Base-by-base conservation (phyloP, 2,888 invertebrate species). In the Octodonta nipae region DNA sequence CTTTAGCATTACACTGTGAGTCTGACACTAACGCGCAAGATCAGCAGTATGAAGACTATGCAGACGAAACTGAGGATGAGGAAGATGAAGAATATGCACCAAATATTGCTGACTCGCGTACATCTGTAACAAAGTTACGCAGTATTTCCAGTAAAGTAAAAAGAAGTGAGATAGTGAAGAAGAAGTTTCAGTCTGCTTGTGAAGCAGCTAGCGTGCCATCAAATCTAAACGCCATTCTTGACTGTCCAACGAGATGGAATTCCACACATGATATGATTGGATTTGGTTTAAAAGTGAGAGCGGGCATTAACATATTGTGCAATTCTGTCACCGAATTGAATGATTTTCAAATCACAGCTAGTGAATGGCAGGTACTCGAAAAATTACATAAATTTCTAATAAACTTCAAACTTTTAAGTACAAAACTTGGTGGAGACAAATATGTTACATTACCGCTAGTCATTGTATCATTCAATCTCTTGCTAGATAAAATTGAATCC, bases 401-500 rank as follows among this genome's bases (percentile, higher is more conserved):
- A 13, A 25, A 32, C 17, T 41, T 41, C 26, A 40, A 41, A 37
- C 5, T 14, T 11, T 24, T 37, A 5, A 26, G 33, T 11, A 32
- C 22, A 7, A 16, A 11, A 30, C 35, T 37, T 16, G 30, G 33
- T 14, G 46, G 39, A 13, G 46, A 45, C 14, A 46, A 45, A 33
- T 47, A 43, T 37, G 33, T 15, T 10, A 40, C 40, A 7, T 26
- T 45, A 28, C 39, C 43, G 7, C n/a, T 36, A 7, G 44, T 44
- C 3, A 27, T 43, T 7, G 38, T 40, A 6, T n/a, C n/a, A n/a
- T n/a, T n/a, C n/a, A n/a, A n/a, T n/a, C n/a, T n/a, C n/a, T n/a
- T n/a, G n/a, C n/a, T n/a, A n/a, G n/a, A n/a, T n/a, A n/a, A n/a
- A n/a, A n/a, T n/a, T n/a, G n/a, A n/a, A n/a, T n/a, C n/a, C n/a